Conservation (phyloP, 2,113 vertebrate genomes). For the Stercorarius parasiticus region DNA sequence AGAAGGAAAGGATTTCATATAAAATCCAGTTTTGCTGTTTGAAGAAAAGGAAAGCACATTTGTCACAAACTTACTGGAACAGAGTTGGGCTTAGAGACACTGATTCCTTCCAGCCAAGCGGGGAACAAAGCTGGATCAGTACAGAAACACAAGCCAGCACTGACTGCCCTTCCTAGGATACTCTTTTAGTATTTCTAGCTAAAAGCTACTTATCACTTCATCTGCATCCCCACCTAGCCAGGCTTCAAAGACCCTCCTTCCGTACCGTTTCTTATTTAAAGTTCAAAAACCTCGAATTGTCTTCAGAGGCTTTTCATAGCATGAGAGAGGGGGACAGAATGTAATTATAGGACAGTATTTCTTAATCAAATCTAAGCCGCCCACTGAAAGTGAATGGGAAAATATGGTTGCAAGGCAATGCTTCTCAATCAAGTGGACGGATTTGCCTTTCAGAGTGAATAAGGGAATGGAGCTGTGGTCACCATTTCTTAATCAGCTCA, state of each 20-base stretch:
- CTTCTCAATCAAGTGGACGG: not conserved
- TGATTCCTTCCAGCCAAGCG: not conserved
- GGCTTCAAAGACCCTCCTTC: not conserved
- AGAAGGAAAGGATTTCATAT: not conserved
- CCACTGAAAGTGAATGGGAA: constrained; percentile 15
- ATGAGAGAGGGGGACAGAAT: not conserved
- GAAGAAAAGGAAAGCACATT: not conserved
- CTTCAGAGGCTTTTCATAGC: constrained; percentile 1
- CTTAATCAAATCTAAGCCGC: constrained; percentile 1
- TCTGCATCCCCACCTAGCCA: not conserved
- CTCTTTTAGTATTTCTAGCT: not conserved
- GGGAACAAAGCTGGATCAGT: not conserved
- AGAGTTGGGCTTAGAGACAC: not conserved
- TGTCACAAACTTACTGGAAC: not conserved
- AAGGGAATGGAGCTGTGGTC: not conserved
- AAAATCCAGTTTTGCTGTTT: not conserved
- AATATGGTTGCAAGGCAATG: not conserved
- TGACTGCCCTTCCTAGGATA: not conserved
- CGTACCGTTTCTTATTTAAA: not conserved
- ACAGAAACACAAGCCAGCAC: not conserved
- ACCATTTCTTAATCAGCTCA: not conserved
- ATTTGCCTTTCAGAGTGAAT: not conserved
- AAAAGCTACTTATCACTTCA: not conserved
- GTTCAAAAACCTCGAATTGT: not conserved
- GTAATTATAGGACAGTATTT: constrained; percentile 1